Evolutionary conservation across 2,113 vertebrate genomes (phyloP).

Genomic region (Hypomesus transpacificus): DNA sequence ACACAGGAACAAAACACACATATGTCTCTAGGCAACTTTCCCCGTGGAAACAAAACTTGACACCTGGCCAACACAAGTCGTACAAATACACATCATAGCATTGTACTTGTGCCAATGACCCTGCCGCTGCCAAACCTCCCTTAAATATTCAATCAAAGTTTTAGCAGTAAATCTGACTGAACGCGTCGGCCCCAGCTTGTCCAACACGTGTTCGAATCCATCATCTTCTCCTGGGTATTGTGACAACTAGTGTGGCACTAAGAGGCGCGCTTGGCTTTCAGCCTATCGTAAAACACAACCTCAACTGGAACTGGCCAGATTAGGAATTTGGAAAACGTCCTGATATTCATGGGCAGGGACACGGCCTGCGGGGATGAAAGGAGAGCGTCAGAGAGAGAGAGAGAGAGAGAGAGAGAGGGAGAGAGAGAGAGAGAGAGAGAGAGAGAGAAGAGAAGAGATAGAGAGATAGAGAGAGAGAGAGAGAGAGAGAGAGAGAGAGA

Average conservation of each 20-base stretch:
- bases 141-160: neutral
- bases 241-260: neutral
- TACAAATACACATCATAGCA: neutral
- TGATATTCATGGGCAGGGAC: too few relatives aligned
- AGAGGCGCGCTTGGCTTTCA: too few relatives aligned
- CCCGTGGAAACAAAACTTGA: neutral
- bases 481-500: neutral
- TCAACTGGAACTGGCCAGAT: too few relatives aligned
- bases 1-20: neutral
- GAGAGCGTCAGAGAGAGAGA: too few relatives aligned
- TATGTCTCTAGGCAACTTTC: neutral
- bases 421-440: neutral
- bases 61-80: neutral
- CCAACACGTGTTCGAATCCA: neutral
- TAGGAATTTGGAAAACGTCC: too few relatives aligned
- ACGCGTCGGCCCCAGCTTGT: neutral
- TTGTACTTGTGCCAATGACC: slow-evolving; percentile 3
- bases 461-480: neutral
- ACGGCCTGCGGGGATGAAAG: too few relatives aligned
- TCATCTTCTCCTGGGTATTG: neutral
- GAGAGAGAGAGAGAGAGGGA: too few relatives aligned
- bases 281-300: too few relatives aligned
- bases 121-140: neutral
- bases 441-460: neutral
- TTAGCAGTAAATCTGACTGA: neutral